Percentiles rank a stretch among this genome's conserved stretches.
Conservation (phyloP, 2,113 vertebrate species). For the Labeo catla region DNA sequence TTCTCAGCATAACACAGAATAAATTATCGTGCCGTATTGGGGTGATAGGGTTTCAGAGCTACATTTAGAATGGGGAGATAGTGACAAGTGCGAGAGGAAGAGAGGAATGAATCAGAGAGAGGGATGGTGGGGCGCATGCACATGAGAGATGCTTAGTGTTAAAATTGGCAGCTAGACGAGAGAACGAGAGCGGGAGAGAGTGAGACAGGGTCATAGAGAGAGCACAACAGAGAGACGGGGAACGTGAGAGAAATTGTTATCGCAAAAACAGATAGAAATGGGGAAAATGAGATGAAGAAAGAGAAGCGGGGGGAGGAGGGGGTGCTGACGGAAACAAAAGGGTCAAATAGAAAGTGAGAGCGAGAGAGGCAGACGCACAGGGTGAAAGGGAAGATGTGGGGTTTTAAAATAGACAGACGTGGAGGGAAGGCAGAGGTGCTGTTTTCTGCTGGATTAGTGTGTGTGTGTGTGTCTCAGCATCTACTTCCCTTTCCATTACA, state of each 20-base stretch:
- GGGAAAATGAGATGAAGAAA: conserved; percentile 21
- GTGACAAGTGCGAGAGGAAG: conserved; percentile 55
- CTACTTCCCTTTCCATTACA: conserved; percentile 20
- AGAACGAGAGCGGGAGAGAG: conserved; percentile 59
- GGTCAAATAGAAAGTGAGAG: conserved; percentile 32
- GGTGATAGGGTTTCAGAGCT: conserved; percentile 33
- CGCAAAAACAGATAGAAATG: conserved; percentile 18
- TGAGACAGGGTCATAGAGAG: conserved; percentile 33
- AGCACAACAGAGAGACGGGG: background rate
- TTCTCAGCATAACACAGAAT: conserved; percentile 25
- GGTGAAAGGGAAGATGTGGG: conserved; percentile 54
- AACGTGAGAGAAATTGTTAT: conserved; percentile 9
- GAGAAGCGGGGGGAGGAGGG: conserved; percentile 46
- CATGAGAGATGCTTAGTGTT: conserved; percentile 41
- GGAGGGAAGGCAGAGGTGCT: conserved; percentile 29
- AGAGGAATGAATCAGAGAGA: conserved; percentile 50
- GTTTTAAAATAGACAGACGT: conserved; percentile 52
- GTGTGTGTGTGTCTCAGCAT: conserved; percentile 26
- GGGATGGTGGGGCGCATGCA: conserved; percentile 32
- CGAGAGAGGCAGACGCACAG: conserved; percentile 34
- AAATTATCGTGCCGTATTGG: conserved; percentile 6
- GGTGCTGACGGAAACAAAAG: conserved; percentile 61
- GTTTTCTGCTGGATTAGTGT: conserved; percentile 17
- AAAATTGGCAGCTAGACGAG: conserved; percentile 41
- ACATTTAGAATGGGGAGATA: conserved; percentile 59